Percentiles rank a stretch among this genome's conserved stretches.
These are phyloP conservation scores for Hydrochoerus hydrochaeris DNA, from an alignment of 2,113 vertebrate species.

Conservation along the genomic window DNA sequence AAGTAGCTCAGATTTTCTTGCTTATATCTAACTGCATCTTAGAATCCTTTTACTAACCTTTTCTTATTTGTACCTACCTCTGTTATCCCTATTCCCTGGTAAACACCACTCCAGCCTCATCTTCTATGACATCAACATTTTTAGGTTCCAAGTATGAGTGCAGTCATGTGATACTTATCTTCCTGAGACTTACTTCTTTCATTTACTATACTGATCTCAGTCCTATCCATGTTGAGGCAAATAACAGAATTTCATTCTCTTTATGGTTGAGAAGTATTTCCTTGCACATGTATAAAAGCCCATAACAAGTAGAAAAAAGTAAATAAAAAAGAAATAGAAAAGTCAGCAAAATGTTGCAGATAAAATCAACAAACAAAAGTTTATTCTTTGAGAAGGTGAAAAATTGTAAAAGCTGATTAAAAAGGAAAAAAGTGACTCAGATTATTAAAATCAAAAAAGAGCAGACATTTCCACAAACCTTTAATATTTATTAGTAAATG, in stretches of 20 bases:
- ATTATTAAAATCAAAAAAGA: neutral
- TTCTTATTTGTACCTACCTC: neutral
- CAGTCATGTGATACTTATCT: neutral
- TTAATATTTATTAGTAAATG: neutral
- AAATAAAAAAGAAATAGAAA: neutral
- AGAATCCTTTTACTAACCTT: neutral
- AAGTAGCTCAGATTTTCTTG: neutral
- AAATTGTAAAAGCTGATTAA: neutral
- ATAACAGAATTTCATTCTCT: neutral
- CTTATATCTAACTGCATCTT: neutral
- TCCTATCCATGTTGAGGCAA: neutral
- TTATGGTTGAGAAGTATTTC: neutral
- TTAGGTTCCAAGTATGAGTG: neutral
- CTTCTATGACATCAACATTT: neutral
- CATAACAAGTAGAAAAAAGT: neutral
- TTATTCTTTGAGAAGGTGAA: neutral
- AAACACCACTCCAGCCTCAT: neutral
- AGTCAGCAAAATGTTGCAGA: neutral
- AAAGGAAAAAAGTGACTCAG: neutral
- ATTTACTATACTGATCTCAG: neutral
- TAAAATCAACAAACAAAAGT: neutral
- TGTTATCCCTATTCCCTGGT: neutral
- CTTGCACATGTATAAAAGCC: neutral
- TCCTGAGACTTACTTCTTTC: neutral
- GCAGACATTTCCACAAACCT: neutral